These are phyloP conservation scores for Sciurus niger DNA, from an alignment of 2,113 vertebrate genomes.

Conservation along the genomic window DNA sequence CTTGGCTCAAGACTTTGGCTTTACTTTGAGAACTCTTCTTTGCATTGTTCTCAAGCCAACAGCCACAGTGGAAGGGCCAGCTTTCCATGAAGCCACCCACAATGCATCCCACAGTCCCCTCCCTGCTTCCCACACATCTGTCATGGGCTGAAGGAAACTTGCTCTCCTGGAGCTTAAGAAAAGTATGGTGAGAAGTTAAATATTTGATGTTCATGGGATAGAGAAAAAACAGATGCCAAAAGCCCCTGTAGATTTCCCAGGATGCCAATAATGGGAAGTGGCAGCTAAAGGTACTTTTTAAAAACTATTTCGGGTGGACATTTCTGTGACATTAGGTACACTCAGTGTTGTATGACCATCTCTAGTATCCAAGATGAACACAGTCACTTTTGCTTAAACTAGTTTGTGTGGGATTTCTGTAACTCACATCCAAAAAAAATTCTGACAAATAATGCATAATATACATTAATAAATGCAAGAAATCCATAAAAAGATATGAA, in stretches of 20 bases:
- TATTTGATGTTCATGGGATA: fast-evolving
- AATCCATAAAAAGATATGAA: not conserved
- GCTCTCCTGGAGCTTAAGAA: not conserved
- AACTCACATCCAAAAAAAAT: not conserved
- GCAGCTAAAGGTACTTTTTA: not conserved
- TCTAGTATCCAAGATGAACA: not conserved
- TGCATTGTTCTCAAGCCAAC: not conserved
- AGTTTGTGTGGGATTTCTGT: slow-evolving; percentile 15
- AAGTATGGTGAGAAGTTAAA: not conserved
- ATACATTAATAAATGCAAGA: not conserved
- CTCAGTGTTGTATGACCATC: fast-evolving
- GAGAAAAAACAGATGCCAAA: not conserved
- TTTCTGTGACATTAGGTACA: not conserved
- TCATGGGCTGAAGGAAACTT: not conserved
- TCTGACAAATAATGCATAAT: not conserved
- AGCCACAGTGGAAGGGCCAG: not conserved
- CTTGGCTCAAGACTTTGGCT: not conserved
- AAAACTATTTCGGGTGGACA: not conserved
- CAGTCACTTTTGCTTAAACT: not conserved
- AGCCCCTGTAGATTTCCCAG: not conserved
- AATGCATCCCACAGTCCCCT: not conserved
- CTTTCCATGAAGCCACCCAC: not conserved
- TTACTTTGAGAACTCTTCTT: not conserved
- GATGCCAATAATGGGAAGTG: fast-evolving
- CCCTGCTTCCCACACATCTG: not conserved